phyloP scores from a whole-genome alignment of 2,797 vertebrate species.

The Lycodopsis pacificus region DNA sequence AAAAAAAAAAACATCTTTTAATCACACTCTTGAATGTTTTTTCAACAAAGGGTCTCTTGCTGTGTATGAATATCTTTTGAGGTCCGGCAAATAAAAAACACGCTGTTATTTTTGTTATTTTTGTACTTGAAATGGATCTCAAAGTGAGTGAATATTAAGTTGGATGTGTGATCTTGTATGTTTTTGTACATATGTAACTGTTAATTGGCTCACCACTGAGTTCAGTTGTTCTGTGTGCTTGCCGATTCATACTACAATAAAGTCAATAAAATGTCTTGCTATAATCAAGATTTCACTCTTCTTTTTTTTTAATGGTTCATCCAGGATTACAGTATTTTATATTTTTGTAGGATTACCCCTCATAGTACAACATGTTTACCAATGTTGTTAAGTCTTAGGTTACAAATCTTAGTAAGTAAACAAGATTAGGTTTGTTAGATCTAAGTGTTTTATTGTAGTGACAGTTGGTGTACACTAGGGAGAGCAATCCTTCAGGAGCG shows the following conservation, averaged over 20 bases:
- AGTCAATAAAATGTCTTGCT: constrained; percentile 40
- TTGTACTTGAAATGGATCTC: constrained; percentile 59
- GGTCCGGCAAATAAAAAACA: constrained; percentile 40
- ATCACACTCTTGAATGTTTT: constrained; percentile 43
- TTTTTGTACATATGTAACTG: constrained; percentile 80
- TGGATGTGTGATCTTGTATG: constrained; percentile 54
- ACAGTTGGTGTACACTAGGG: constrained; percentile 68
- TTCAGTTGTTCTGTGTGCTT: constrained; percentile 62
- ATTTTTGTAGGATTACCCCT: not conserved
- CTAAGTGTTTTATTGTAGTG: constrained; percentile 55
- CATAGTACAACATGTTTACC: not conserved
- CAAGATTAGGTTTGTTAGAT: constrained; percentile 6
- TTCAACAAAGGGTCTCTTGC: constrained; percentile 17
- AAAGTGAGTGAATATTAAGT: constrained; percentile 46
- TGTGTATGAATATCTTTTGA: constrained; percentile 42
- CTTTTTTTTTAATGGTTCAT: constrained; percentile 1
- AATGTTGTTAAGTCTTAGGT: not conserved
- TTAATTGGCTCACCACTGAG: constrained; percentile 61
- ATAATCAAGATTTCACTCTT: not conserved
- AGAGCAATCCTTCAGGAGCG: constrained; percentile 59
- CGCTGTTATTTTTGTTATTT: constrained; percentile 55
- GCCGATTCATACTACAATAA: constrained; percentile 73
- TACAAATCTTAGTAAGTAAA: not conserved
- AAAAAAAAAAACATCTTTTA: constrained; percentile 53
- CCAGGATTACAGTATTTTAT: not conserved